phyloP scores from a whole-genome alignment of 2,797 vertebrate species.

The Sarcoramphus papa region DNA sequence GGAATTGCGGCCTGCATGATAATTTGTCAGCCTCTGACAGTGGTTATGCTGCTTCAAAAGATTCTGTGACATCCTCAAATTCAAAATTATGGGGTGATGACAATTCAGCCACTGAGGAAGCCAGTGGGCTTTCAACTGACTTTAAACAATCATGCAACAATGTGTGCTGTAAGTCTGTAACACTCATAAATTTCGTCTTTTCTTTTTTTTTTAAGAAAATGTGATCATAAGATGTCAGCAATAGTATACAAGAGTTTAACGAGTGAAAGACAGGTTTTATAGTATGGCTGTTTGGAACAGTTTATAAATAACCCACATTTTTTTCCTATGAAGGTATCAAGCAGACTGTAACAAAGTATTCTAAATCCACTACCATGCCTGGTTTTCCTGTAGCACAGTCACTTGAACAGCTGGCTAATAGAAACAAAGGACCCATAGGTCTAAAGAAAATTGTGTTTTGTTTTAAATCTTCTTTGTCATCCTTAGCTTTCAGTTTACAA shows the following conservation, averaged over 20 bases:
- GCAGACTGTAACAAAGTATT: background rate
- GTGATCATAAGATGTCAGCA: background rate
- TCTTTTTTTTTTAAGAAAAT: background rate
- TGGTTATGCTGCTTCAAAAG: background rate
- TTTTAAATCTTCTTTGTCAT: background rate
- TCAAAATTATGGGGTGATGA: background rate
- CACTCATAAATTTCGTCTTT: background rate
- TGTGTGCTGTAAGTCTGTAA: background rate
- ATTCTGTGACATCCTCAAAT: background rate
- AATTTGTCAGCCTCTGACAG: background rate
- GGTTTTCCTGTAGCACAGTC: background rate
- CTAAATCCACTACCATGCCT: background rate
- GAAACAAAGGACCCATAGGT: background rate
- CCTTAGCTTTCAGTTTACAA: background rate
- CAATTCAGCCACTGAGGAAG: background rate
- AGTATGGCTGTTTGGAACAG: background rate
- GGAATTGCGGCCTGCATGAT: conserved; percentile 18
- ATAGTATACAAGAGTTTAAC: background rate
- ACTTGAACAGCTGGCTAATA: background rate
- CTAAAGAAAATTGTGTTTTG: background rate
- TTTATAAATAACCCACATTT: background rate
- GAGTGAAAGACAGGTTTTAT: background rate
- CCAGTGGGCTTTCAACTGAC: background rate
- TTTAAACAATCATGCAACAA: background rate
- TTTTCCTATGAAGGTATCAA: background rate